Evolutionary conservation across 2,797 vertebrate genomes (phyloP), one percentile per base, ranked within the genome.

Genomic region (Gephyroberyx darwinii): DNA sequence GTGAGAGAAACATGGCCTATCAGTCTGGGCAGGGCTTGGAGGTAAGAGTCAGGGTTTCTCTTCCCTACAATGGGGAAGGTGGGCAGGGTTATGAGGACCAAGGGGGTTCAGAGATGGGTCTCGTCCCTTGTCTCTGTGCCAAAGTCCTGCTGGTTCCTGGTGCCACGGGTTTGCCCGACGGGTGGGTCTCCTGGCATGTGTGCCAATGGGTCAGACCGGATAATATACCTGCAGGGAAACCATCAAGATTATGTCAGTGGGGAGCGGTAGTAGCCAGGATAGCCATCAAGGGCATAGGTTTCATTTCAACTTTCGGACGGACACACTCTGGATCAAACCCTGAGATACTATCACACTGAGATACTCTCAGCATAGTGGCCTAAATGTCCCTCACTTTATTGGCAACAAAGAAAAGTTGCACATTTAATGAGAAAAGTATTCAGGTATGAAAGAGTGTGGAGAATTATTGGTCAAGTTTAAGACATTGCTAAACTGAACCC

Each of bases 151-250:
- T 92, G 95, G 86, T 92, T 87, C 89, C 89, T 93, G 74, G 87
- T 82, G 89, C 90, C 86, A 73, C 89, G 91, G 75, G 86, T 73
- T 85, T 94, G 94, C 50, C 84, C 93, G 83, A 90, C 93, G 64
- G 94, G 94, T 0, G 94, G 77, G 6, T 96, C 94, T 5, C 96
- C 95, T 17, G 95, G 94, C 80, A 99, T 91, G 1, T 98, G 96
- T 0, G 98, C 97, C 87, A 99, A 91, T 0, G 98, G 98, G 84
- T 99, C 98, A 0, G 96, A 96, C 55, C 98, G 96, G 86, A 99
- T 98, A 81, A 99, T 95, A 88, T 99, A 99, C 92, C 97, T 99
- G 84, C 0, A 65, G 61, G 72, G 9, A 85, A 14, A 48, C 22
- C 33, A 52, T 26, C 1, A 13, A 52, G 14, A 19, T 82, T 13